Evolutionary conservation across 2,888 invertebrate genomes (phyloP).

Genomic region (Yponomeuta plumbellus): DNA sequence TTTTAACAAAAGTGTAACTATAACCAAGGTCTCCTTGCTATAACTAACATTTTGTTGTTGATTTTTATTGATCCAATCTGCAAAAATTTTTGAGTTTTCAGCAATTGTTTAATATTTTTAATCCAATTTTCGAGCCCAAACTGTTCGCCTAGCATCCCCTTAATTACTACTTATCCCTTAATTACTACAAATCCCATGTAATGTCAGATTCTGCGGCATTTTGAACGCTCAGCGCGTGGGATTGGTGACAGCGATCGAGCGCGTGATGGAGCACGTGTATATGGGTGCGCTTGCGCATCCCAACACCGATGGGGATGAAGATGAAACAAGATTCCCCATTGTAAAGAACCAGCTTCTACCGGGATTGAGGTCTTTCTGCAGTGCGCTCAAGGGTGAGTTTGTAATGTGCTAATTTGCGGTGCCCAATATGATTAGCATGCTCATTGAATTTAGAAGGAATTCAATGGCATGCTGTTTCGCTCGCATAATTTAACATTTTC

Average conservation of each 20-base stretch:
- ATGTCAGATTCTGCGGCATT: slow-evolving; percentile 83
- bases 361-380: slow-evolving; percentile 90
- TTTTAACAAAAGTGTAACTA: no score
- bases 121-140: neutral
- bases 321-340: slow-evolving; percentile 85
- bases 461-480: no score
- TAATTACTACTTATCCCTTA: neutral
- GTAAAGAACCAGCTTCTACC: slow-evolving; percentile 90
- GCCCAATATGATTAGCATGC: no score
- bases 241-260: slow-evolving; percentile 90
- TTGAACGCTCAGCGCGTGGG: slow-evolving; percentile 87
- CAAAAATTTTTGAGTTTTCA: no score
- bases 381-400: slow-evolving; percentile 85
- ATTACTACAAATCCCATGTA: neutral
- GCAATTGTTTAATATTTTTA: no score
- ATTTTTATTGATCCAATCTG: no score
- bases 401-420: neutral
- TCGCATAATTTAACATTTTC: no score
- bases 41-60: no score
- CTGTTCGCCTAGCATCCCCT: neutral
- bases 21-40: no score
- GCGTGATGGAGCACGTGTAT: slow-evolving; percentile 91
- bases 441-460: no score
- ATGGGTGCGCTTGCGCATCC: slow-evolving; percentile 93
- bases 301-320: slow-evolving; percentile 86